phyloP scores from a whole-genome alignment of 2,797 vertebrate species.

The Ptychadena robeensis region DNA sequence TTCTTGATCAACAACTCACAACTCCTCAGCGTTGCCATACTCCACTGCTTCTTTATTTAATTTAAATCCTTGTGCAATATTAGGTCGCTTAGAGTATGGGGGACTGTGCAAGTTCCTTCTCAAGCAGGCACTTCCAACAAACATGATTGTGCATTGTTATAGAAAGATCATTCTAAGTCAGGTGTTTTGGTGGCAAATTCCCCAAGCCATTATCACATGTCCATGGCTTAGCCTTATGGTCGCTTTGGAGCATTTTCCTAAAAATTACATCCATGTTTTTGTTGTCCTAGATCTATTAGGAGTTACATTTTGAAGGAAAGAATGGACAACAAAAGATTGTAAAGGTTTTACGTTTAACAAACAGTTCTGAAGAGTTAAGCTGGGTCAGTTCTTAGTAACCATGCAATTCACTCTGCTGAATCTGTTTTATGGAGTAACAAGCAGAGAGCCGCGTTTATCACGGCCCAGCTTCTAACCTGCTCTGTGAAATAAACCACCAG shows the following conservation, averaged over 20 bases:
- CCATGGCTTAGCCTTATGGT: not conserved
- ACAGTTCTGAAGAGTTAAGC: slow-evolving; percentile 30
- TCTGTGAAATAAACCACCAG: slow-evolving; percentile 49
- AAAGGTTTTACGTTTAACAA: slow-evolving; percentile 28
- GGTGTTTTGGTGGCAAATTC: not conserved
- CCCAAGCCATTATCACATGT: not conserved
- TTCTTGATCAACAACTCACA: too few relatives aligned
- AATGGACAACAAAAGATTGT: slow-evolving; percentile 2
- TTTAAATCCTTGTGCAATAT: too few relatives aligned
- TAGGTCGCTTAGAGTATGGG: too few relatives aligned
- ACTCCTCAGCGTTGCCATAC: too few relatives aligned
- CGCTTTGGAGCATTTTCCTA: not conserved
- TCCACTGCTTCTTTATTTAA: too few relatives aligned
- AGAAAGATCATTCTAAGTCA: too few relatives aligned
- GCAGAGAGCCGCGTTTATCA: slow-evolving; percentile 29
- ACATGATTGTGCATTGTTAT: not conserved
- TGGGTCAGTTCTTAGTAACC: slow-evolving; percentile 43
- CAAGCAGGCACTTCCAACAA: not conserved
- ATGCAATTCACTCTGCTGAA: slow-evolving; percentile 44
- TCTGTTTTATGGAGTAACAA: slow-evolving; percentile 43
- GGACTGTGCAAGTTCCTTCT: not conserved
- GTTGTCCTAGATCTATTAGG: too few relatives aligned
- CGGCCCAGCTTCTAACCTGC: slow-evolving; percentile 21
- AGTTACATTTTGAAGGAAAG: not conserved
- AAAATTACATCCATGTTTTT: not conserved